A percentile compares a stretch with the other conserved stretches of the same genome.
Evolutionary conservation across 2,113 vertebrate species (phyloP).

Genomic region (Heptranchias perlo): DNA sequence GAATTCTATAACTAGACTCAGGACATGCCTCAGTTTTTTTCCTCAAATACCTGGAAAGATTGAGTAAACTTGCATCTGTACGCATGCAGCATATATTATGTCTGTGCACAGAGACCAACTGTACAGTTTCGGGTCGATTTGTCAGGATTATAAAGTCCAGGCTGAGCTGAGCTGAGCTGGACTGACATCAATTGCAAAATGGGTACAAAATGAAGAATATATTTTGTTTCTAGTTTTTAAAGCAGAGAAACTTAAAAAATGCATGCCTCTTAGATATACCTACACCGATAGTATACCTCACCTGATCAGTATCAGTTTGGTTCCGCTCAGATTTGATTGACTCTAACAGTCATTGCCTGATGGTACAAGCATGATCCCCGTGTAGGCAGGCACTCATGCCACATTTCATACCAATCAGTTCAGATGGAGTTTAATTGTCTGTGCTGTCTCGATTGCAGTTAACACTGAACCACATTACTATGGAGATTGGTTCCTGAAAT

Average conservation of each 20-base stretch:
- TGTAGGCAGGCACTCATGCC: neutral
- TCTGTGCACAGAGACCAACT: neutral
- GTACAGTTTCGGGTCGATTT: neutral
- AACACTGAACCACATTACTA: neutral
- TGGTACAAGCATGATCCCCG: neutral
- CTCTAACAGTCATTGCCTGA: neutral
- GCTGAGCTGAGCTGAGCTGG: neutral
- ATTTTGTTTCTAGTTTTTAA: too few species aligned
- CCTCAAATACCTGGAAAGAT: neutral
- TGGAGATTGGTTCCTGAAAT: conserved; percentile 30
- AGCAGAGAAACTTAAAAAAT: too few species aligned
- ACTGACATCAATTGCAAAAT: neutral
- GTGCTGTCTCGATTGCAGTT: neutral
- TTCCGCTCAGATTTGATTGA: neutral
- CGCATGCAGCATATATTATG: neutral
- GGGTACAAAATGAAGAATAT: too few species aligned
- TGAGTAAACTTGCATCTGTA: neutral
- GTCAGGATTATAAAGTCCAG: neutral
- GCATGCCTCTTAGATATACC: neutral
- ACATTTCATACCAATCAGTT: conserved; percentile 2
- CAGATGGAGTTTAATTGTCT: conserved; percentile 17
- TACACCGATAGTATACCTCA: neutral
- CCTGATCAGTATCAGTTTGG: neutral
- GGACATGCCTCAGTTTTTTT: neutral
- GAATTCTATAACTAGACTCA: neutral